Conservation (phyloP, 1,140 invertebrate genomes). For the Drosophila azteca region DNA sequence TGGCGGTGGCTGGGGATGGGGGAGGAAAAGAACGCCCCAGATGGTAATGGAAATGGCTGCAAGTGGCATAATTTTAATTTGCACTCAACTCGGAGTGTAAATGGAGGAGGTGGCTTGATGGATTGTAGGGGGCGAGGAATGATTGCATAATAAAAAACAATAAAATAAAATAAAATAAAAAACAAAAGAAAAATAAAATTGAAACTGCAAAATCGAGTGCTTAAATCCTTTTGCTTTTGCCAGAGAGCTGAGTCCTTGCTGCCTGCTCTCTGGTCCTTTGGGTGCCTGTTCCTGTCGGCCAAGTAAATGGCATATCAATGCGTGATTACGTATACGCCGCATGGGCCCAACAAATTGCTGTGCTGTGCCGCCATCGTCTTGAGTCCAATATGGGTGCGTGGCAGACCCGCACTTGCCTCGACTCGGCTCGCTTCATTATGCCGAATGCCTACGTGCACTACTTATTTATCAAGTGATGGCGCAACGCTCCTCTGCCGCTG, state of each 20-base stretch:
- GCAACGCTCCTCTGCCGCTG: constrained; percentile 30
- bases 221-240: constrained; percentile 51
- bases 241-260: constrained; percentile 11
- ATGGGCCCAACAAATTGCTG: constrained; percentile 55
- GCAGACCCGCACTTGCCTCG: not conserved
- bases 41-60: constrained; percentile 34
- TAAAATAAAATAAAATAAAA: constrained; percentile 33
- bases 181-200: constrained; percentile 54
- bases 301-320: constrained; percentile 78
- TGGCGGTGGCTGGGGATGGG: not conserved
- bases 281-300: constrained; percentile 38
- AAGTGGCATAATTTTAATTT: constrained; percentile 62
- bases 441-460: constrained; percentile 79
- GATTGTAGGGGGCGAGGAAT: not conserved
- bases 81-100: constrained; percentile 7
- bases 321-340: constrained; percentile 78
- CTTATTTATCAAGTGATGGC: constrained; percentile 79
- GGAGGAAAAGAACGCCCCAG: too few species aligned
- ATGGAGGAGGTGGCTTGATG: too few species aligned
- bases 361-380: constrained; percentile 4
- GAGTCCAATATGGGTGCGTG: constrained; percentile 1
- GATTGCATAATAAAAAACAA: constrained; percentile 39
- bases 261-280: not conserved
- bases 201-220: constrained; percentile 67
- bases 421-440: constrained; percentile 64